Conservation (phyloP, 1,140 invertebrate species). For the Drosophila prosaltans region DNA sequence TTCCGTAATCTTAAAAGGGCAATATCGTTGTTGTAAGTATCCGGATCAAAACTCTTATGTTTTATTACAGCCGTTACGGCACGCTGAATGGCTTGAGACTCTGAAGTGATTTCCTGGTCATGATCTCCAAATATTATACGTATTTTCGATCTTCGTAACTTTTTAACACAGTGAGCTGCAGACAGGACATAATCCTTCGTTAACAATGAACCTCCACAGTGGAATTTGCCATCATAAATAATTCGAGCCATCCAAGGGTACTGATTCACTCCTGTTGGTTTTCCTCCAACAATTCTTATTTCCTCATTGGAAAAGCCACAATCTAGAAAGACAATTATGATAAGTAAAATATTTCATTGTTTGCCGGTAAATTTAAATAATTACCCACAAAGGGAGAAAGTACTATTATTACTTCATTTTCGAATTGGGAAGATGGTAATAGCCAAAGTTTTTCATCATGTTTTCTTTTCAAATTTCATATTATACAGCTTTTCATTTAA, state of each 20-base stretch:
- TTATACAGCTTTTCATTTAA: neutral
- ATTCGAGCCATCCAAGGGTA: constrained; percentile 93
- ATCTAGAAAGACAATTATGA: constrained; percentile 84
- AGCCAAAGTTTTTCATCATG: neutral
- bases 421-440: neutral
- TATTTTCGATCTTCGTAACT: constrained; percentile 90
- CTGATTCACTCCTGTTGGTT: constrained; percentile 90
- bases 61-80: constrained; percentile 90
- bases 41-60: constrained; percentile 91
- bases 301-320: constrained; percentile 89
- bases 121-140: constrained; percentile 91
- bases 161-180: constrained; percentile 88
- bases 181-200: constrained; percentile 89
- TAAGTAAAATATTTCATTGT: neutral
- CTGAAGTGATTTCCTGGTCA: constrained; percentile 90
- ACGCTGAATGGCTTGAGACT: constrained; percentile 90
- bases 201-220: constrained; percentile 93
- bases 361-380: neutral
- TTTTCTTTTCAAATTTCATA: neutral
- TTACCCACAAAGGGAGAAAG: neutral
- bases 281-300: constrained; percentile 88
- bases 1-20: constrained; percentile 90
- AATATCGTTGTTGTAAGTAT: constrained; percentile 94
- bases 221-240: constrained; percentile 93
- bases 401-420: neutral